Conservation (phyloP, 2,888 invertebrate genomes). For the Suillia variegata region DNA sequence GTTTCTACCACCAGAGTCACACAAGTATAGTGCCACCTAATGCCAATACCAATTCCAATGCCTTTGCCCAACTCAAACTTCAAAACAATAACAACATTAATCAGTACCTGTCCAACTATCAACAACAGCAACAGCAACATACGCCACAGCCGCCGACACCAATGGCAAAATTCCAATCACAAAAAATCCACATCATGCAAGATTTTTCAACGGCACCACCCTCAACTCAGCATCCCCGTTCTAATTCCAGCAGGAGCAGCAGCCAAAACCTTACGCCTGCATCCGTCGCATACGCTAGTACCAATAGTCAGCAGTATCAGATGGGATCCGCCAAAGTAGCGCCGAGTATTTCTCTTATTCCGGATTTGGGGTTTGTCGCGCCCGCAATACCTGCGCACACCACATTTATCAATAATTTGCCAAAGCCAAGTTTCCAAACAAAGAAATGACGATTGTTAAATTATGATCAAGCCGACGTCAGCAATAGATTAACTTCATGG, state of each 20-base stretch:
- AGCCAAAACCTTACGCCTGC: constrained; percentile 32
- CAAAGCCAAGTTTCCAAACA: constrained; percentile 51
- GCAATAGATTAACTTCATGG: no score
- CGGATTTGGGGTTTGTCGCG: constrained; percentile 65
- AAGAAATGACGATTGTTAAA: constrained; percentile 61
- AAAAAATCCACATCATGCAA: constrained; percentile 57
- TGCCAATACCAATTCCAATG: constrained; percentile 28
- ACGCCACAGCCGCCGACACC: constrained; percentile 18
- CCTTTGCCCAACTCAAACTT: no score
- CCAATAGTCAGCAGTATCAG: constrained; percentile 49
- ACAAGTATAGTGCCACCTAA: constrained; percentile 43
- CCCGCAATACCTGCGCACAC: constrained; percentile 60
- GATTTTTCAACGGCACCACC: constrained; percentile 53
- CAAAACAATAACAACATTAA: constrained; percentile 29
- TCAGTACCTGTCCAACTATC: constrained; percentile 21
- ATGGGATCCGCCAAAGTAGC: constrained; percentile 53
- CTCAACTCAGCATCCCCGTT: constrained; percentile 26
- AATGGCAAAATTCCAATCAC: constrained; percentile 29
- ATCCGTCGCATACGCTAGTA: constrained; percentile 23
- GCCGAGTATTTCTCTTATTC: constrained; percentile 63
- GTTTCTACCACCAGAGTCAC: constrained; percentile 51
- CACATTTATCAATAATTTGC: constrained; percentile 54
- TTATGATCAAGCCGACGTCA: neutral
- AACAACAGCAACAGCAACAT: neutral
- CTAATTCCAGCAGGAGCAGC: constrained; percentile 34